Evolutionary conservation across 2,113 vertebrate genomes (phyloP).

Genomic region (Motacilla alba): DNA sequence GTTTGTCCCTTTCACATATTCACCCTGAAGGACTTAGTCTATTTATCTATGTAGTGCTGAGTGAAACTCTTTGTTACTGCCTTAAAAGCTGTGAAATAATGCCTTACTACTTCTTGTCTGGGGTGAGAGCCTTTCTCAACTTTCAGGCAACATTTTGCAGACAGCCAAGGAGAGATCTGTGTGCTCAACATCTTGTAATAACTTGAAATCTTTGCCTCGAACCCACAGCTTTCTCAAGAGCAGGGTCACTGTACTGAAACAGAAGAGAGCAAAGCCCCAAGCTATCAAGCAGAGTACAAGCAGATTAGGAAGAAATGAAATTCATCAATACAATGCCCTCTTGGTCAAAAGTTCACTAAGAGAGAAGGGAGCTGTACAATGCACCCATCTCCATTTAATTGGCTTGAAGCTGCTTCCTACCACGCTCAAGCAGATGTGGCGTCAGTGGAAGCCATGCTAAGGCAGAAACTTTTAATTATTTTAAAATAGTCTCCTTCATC

Average conservation of each 20-base stretch:
- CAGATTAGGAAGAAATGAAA: slow-evolving; percentile 58
- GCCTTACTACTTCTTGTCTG: neutral
- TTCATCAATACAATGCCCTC: slow-evolving; percentile 39
- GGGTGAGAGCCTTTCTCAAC: neutral
- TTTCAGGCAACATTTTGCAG: neutral
- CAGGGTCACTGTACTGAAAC: slow-evolving; percentile 18
- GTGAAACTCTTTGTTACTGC: neutral
- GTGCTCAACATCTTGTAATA: neutral
- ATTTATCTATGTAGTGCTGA: neutral
- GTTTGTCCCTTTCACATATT: neutral
- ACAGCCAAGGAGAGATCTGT: neutral
- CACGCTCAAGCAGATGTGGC: neutral
- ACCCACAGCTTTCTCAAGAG: neutral
- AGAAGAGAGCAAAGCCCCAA: slow-evolving; percentile 50
- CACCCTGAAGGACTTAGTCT: neutral
- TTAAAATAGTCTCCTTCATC: slow-evolving; percentile 3
- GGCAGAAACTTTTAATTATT: slow-evolving; percentile 60
- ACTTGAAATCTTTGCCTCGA: neutral
- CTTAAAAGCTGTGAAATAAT: neutral
- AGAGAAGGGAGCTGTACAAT: neutral
- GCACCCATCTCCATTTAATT: slow-evolving; percentile 45
- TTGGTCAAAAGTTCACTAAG: slow-evolving; percentile 27
- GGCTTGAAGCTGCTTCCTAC: slow-evolving; percentile 8
- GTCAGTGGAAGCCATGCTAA: slow-evolving; percentile 35
- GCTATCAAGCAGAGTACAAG: slow-evolving; percentile 26